Percentiles rank a stretch among this genome's conserved stretches.
These are phyloP conservation scores for Hyposmocoma kahamanoa DNA, from an alignment of 1,140 invertebrate species.

Conservation along the genomic window DNA sequence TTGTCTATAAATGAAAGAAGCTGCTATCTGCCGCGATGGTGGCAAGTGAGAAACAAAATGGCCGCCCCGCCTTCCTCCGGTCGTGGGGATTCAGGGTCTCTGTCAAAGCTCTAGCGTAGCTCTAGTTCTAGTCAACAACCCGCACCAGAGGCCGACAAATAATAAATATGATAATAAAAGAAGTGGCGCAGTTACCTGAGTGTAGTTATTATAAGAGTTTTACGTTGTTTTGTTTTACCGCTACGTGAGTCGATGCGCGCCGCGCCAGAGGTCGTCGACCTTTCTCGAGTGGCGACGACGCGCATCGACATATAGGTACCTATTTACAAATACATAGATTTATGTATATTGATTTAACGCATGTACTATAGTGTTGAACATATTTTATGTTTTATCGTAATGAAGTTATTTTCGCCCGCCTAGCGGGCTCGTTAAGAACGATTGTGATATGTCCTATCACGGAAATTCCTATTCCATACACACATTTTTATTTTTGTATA, in stretches of 20 bases:
- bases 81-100: too few species aligned
- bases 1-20: too few species aligned
- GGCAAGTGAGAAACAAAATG: too few species aligned
- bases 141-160: neutral
- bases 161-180: too few species aligned
- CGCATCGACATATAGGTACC: constrained; percentile 35
- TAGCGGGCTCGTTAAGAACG: constrained; percentile 40
- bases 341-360: constrained; percentile 43
- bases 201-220: constrained; percentile 32
- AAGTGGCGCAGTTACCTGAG: constrained; percentile 37
- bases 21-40: too few species aligned
- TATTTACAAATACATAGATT: constrained; percentile 41
- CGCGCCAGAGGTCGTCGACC: neutral
- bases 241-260: constrained; percentile 17
- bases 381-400: constrained; percentile 36
- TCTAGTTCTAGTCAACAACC: constrained; percentile 14
- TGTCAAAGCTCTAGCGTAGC: too few species aligned
- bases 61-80: too few species aligned
- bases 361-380: constrained; percentile 27
- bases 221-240: constrained; percentile 29
- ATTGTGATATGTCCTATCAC: constrained; percentile 65
- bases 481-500: constrained; percentile 55
- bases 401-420: constrained; percentile 30
- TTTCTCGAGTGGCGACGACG: constrained; percentile 3
- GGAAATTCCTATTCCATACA: constrained; percentile 63